Percentiles rank a stretch among this genome's conserved stretches.
Evolutionary conservation across 2,888 invertebrate genomes (phyloP).

Genomic region (Acanthosoma haemorrhoidale): DNA sequence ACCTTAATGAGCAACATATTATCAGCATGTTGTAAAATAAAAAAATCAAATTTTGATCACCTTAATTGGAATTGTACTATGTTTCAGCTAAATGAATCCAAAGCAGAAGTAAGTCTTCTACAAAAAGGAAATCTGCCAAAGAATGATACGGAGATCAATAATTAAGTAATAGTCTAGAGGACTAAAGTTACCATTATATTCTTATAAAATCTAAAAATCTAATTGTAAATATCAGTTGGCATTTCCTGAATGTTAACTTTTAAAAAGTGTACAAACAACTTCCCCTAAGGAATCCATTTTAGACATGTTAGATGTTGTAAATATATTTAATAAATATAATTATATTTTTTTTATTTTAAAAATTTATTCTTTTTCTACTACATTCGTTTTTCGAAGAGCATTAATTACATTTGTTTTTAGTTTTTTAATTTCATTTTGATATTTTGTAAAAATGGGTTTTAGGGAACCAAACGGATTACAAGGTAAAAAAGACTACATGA

Average conservation of each 20-base stretch:
- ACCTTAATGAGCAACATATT: too few relatives aligned
- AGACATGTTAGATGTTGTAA: neutral
- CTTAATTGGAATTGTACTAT: too few relatives aligned
- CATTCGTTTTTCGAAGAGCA: too few relatives aligned
- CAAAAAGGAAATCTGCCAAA: slow-evolving; percentile 7
- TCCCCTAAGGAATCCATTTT: neutral
- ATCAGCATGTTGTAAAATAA: too few relatives aligned
- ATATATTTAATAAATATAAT: neutral
- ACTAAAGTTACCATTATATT: neutral
- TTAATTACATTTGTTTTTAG: too few relatives aligned
- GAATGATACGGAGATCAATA: slow-evolving; percentile 9
- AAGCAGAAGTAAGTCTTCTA: slow-evolving; percentile 1
- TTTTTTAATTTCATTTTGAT: too few relatives aligned
- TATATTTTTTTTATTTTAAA: slow-evolving; percentile 1
- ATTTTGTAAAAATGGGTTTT: too few relatives aligned
- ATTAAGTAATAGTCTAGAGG: neutral
- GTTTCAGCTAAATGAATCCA: slow-evolving; percentile 19
- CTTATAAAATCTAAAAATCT: neutral
- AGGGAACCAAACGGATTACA: slow-evolving; percentile 1
- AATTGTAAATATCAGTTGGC: neutral
- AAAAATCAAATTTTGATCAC: too few relatives aligned
- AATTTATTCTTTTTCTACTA: neutral
- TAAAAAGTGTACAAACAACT: neutral
- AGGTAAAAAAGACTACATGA: slow-evolving; percentile 13
- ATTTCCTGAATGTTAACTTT: neutral